Percentiles rank a stretch among this genome's conserved stretches.
Evolutionary conservation across 1,140 invertebrate genomes (phyloP).

Genomic region (Homarus americanus): DNA sequence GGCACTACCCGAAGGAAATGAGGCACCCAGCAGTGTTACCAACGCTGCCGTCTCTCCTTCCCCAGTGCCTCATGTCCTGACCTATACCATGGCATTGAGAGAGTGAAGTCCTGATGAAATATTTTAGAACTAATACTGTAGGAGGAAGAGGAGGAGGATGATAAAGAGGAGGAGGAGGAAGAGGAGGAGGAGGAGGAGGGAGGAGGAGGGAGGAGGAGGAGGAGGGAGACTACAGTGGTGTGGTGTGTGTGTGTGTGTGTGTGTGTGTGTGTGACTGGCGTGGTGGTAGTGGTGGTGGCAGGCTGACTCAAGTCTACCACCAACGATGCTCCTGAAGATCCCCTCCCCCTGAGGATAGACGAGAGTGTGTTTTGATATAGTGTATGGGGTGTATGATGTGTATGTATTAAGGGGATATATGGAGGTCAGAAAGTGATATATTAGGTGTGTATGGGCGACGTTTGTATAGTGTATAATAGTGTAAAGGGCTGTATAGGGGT

Average conservation of each 20-base stretch:
- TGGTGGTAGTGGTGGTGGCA: not conserved
- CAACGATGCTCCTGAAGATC: slow-evolving; percentile 18
- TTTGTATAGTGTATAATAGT: too few relatives aligned
- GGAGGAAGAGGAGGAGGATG: not conserved
- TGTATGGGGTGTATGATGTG: not conserved
- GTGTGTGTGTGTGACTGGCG: not conserved
- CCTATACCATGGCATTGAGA: not conserved
- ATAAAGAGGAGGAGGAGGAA: not conserved
- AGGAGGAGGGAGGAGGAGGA: not conserved
- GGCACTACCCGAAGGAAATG: slow-evolving; percentile 61
- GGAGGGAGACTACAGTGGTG: not conserved
- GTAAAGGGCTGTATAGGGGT: not conserved
- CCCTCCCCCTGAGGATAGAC: not conserved
- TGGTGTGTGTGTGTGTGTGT: not conserved
- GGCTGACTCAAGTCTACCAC: slow-evolving; percentile 10
- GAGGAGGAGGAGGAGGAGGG: not conserved
- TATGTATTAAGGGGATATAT: not conserved
- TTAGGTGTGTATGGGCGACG: not conserved
- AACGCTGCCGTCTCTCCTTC: not conserved
- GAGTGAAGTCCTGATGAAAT: not conserved
- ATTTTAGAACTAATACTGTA: not conserved
- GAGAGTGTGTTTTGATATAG: too few relatives aligned
- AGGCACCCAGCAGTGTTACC: slow-evolving; percentile 41
- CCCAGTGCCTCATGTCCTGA: not conserved
- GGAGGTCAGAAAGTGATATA: not conserved